phyloP scores from a whole-genome alignment of 23 tunicate species.

The Trididemnum nubilum region DNA sequence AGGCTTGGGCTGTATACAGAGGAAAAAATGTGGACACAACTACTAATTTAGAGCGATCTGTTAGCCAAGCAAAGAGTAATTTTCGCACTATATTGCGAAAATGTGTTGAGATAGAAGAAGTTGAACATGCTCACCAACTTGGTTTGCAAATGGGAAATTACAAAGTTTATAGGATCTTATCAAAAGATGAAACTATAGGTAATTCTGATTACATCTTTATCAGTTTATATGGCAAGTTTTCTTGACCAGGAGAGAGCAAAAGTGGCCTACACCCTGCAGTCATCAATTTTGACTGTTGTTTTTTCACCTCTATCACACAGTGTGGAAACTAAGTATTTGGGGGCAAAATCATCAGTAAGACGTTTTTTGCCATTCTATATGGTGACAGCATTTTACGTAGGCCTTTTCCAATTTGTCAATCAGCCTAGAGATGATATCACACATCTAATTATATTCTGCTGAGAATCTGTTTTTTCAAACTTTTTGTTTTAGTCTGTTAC shows the following conservation, averaged over 20 bases:
- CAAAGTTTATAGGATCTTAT: slow-evolving; percentile 65
- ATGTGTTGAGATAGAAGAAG: slow-evolving; percentile 66
- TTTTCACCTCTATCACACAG: background rate
- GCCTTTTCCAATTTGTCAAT: no score
- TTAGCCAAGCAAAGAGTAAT: slow-evolving; percentile 57
- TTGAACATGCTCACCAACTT: slow-evolving; percentile 55
- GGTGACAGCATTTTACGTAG: no score
- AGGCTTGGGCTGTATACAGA: slow-evolving; percentile 71
- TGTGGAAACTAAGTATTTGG: no score
- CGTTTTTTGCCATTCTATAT: no score
- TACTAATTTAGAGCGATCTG: slow-evolving; percentile 22
- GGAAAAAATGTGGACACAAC: slow-evolving; percentile 25
- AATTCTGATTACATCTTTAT: background rate
- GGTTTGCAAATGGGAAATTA: slow-evolving; percentile 77
- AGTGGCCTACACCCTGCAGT: background rate
- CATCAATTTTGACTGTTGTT: background rate
- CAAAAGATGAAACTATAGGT: slow-evolving; percentile 49
- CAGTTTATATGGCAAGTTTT: no score
- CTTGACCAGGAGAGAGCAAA: no score
- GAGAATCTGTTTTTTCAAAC: no score
- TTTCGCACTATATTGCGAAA: slow-evolving; percentile 68
- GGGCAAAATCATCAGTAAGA: no score
- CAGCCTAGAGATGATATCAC: no score
- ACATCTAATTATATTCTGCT: no score
- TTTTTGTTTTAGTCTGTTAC: no score